A percentile compares a stretch with the other conserved stretches of the same genome.
These are phyloP conservation scores for Recurvirostra avosetta DNA, from an alignment of 2,113 vertebrate species.

Conservation along the genomic window DNA sequence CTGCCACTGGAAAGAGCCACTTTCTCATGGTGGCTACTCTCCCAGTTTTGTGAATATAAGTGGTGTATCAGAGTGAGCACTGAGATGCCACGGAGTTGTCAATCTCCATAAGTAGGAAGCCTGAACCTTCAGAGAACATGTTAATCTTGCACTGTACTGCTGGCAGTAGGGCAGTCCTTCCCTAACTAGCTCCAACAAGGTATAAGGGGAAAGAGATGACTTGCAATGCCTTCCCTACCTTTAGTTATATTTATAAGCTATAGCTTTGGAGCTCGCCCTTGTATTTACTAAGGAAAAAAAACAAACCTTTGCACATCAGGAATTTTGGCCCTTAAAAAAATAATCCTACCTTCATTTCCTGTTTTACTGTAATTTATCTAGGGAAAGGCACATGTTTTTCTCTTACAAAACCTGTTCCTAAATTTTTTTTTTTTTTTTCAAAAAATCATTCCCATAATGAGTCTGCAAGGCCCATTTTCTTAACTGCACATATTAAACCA, in stretches of 20 bases:
- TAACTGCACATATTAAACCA: background rate
- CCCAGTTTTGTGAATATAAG: background rate
- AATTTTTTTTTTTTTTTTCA: background rate
- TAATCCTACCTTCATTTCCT: background rate
- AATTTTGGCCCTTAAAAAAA: background rate
- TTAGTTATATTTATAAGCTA: background rate
- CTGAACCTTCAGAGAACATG: background rate
- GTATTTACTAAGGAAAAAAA: background rate
- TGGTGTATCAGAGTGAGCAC: background rate
- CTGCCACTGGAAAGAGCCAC: background rate
- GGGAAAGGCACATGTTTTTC: background rate
- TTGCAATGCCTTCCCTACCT: background rate
- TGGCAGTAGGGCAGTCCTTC: background rate
- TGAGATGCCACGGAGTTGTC: background rate
- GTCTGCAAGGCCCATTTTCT: background rate
- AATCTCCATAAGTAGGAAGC: rapidly evolving
- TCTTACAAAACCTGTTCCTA: background rate
- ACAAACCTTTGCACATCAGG: background rate
- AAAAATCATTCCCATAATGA: background rate
- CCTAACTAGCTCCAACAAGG: background rate
- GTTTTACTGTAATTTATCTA: background rate
- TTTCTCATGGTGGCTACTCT: background rate
- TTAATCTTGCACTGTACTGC: background rate
- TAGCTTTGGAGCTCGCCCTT: rapidly evolving
- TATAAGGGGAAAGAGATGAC: background rate